phyloP scores from a whole-genome alignment of 64 coral and sea anemone species.

The Pachyseris speciosa region DNA sequence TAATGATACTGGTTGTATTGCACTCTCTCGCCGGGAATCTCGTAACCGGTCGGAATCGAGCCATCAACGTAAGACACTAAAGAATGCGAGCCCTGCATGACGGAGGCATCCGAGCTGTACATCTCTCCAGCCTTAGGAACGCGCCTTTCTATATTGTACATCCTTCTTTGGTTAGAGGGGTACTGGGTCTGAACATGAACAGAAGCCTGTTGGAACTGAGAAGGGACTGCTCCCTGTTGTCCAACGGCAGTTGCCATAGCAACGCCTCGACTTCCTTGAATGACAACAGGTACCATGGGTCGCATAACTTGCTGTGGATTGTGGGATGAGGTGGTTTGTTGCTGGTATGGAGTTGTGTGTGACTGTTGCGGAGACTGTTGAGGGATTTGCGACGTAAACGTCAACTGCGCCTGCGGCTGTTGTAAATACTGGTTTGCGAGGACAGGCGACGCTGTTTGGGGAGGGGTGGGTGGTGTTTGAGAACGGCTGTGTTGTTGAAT shows the following conservation, averaged over 20 bases:
- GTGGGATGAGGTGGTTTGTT: slow-evolving; percentile 61
- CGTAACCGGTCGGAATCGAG: slow-evolving; percentile 56
- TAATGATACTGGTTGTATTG: slow-evolving; percentile 75
- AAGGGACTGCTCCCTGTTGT: slow-evolving; percentile 51
- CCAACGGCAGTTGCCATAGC: slow-evolving; percentile 61
- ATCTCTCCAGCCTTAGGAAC: slow-evolving; percentile 70
- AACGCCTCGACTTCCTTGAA: slow-evolving; percentile 72
- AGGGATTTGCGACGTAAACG: slow-evolving; percentile 56
- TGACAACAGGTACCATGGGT: slow-evolving; percentile 77
- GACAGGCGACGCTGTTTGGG: slow-evolving; percentile 84
- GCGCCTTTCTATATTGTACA: slow-evolving; percentile 80
- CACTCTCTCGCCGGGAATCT: slow-evolving; percentile 59
- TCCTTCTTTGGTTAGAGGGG: slow-evolving; percentile 62
- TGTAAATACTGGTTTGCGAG: slow-evolving; percentile 57
- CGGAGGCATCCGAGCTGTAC: slow-evolving; percentile 63
- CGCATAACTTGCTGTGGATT: slow-evolving; percentile 77
- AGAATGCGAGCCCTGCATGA: slow-evolving; percentile 52
- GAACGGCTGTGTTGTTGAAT: slow-evolving; percentile 83
- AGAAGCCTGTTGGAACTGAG: slow-evolving; percentile 64
- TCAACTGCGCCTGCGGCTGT: slow-evolving; percentile 50
- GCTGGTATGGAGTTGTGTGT: slow-evolving; percentile 74
- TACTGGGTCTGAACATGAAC: slow-evolving; percentile 71
- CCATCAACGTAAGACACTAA: slow-evolving; percentile 63
- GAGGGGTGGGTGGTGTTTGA: slow-evolving; percentile 94
- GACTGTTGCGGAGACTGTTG: slow-evolving; percentile 54